Base-by-base conservation (phyloP, 2,113 vertebrate genomes). In the Dolichotis patagonum region DNA sequence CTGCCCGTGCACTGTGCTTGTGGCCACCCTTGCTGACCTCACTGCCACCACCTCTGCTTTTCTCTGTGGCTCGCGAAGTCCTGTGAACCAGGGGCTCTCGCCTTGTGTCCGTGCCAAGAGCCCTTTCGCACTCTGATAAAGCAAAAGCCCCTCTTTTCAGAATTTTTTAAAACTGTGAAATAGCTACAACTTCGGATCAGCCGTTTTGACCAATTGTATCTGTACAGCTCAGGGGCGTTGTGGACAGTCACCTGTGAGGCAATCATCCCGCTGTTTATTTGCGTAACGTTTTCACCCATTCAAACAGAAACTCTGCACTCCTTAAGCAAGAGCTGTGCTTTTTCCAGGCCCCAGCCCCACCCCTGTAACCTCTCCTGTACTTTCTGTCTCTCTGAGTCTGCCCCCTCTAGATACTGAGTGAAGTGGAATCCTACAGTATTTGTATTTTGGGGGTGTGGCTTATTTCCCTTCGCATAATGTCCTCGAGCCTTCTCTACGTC, bases 281-380 rank as follows among this genome's bases (percentile, higher is more conserved):
- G 56, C 62, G 94, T 67, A 89, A 92, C 11, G 0, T 92, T 91
- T 75, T 94, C 80, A 85, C 80, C 75, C 90, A 52, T 71, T 49
- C 93, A 91, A 91, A 94, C 75, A 97, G 91, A 95, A 91, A 96
- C 88, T 69, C 43, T 96, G 75, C 28, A 86, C 90, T 38, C 17
- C n/a, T 90, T 67, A 77, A 90, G 90, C 82, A 97, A 52, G 49
- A 11, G 49, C n/a, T n/a, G n/a, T 49, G 46, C 46, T 9, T 49
- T 49, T n/a, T n/a, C n/a, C n/a, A n/a, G n/a, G 46, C 46, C 49
- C 49, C 49, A 10, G 49, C 10, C 49, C 11, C 49, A 52, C 49
- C 49, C n/a, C 20, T n/a, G 19, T 77, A 58, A 90, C 30, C 26
- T 93, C 46, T 83, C 52, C 71, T 41, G 43, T 80, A 11, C 41